Evolutionary conservation across 2,113 vertebrate species (phyloP).

Genomic region (Paralichthys olivaceus): DNA sequence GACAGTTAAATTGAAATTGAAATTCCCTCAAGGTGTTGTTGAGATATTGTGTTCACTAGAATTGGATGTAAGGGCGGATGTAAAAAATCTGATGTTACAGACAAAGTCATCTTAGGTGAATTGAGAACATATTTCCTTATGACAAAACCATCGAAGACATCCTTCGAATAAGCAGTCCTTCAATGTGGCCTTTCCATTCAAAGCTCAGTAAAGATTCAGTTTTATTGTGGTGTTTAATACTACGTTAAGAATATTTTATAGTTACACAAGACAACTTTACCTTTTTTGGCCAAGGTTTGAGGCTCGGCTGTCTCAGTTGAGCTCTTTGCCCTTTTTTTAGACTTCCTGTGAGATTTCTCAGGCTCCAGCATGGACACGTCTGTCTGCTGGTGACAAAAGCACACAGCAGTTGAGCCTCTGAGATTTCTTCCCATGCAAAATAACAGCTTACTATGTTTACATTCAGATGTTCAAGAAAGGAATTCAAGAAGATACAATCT

Average conservation of each 20-base stretch:
- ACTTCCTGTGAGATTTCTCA: constrained; percentile 75
- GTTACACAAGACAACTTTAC: constrained; percentile 57
- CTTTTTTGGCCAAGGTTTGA: constrained; percentile 79
- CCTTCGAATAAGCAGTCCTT: background rate
- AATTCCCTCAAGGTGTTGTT: too few species aligned
- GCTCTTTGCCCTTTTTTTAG: constrained; percentile 55
- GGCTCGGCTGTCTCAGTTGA: constrained; percentile 78
- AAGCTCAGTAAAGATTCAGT: background rate
- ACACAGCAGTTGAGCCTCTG: background rate
- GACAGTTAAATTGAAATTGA: background rate
- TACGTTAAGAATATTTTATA: background rate
- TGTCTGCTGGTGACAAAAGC: constrained; percentile 23
- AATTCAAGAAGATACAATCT: too few species aligned
- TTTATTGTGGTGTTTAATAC: background rate
- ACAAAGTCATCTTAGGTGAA: too few species aligned
- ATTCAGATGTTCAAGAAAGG: background rate
- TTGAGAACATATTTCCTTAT: too few species aligned
- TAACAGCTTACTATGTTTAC: background rate
- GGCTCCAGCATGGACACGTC: constrained; percentile 82
- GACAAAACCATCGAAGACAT: too few species aligned
- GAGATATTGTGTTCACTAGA: too few species aligned
- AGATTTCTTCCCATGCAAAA: background rate
- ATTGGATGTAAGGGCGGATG: too few species aligned
- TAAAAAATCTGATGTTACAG: too few species aligned
- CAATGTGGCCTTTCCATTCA: background rate